Percentiles rank a stretch among this genome's conserved stretches.
These are phyloP conservation scores for Tenrec ecaudatus DNA, from an alignment of 2,113 vertebrate genomes.

Conservation along the genomic window DNA sequence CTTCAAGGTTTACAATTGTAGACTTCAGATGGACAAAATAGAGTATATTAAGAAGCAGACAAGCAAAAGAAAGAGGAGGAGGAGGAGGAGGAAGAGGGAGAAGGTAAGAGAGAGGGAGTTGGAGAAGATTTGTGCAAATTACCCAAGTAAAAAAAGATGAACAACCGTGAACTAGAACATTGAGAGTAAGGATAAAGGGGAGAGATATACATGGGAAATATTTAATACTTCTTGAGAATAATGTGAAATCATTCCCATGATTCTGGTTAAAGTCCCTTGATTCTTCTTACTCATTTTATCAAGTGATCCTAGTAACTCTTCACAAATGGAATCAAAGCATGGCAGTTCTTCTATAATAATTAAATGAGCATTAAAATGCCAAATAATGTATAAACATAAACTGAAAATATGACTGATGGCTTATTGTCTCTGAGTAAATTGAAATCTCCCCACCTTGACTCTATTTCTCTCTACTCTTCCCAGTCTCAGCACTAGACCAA, in stretches of 20 bases:
- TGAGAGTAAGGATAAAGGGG: background rate
- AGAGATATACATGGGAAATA: background rate
- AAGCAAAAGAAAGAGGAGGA: slow-evolving; percentile 2
- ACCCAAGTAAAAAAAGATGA: background rate
- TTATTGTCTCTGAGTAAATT: background rate
- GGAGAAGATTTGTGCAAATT: too few species aligned
- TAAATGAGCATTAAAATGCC: background rate
- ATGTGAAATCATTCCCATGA: background rate
- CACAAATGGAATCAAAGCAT: background rate
- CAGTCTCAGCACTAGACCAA: background rate
- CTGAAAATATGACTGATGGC: background rate
- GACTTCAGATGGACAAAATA: too few species aligned
- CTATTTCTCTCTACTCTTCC: background rate
- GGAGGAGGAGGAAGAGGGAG: too few species aligned
- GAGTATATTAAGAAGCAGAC: too few species aligned
- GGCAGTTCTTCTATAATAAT: background rate
- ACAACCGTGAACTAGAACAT: background rate
- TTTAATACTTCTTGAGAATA: background rate
- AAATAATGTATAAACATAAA: background rate
- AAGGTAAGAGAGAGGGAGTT: too few species aligned
- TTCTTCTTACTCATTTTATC: background rate
- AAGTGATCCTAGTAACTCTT: background rate
- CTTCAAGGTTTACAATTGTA: too few species aligned
- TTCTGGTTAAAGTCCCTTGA: background rate
- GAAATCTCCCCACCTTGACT: background rate